Base-by-base conservation (phyloP, 2,888 invertebrate species). In the Ischnus inquisitorius region DNA sequence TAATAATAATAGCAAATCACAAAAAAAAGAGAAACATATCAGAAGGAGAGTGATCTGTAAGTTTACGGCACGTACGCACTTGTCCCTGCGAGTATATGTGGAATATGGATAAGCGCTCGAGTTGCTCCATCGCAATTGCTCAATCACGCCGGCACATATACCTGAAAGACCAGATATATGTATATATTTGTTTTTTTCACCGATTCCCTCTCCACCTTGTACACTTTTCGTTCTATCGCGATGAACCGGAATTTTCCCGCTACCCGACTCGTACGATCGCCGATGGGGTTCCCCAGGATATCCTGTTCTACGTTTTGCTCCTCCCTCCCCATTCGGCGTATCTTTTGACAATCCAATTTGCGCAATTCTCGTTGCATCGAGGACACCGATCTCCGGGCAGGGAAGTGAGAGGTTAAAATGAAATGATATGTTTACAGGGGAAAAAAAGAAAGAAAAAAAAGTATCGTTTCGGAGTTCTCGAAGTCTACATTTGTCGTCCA, bases 21-120 rank as follows among this genome's bases (percentile, higher is more conserved):
- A 54, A 46, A 39, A 12, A 19, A 39, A 62, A 48, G 41, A 62
- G 62, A 67, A 41, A 54, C 0, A 39, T 14, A 1, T 51, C 34
- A 34, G 78, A 76, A 76, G 60, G 57, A 48, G 71, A 85, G 71
- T 79, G 67, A 85, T 65, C 16, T 69, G 25, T 22, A 22, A 65
- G 43, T 74, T 43, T 62, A 28, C 41, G 25, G 16, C 65, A 64
- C 67, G 48, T 22, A 75, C 25, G 34, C 46, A 25, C 16, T n/a
- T 48, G 43, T 16, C 62, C 19, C 60, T 62, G n/a, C 51, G 48
- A 34, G 57, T 43, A 72, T 72, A 72, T 62, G 51, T 28, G 43
- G 46, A 48, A 34, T 48, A 75, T 60, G 60, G 72, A 72, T 72
- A 41, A 71, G 41, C 68, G 78, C 19, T 16, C 16, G 39, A 14